Conservation (phyloP, 2,888 invertebrate genomes). For the Acrobasis suavella region DNA sequence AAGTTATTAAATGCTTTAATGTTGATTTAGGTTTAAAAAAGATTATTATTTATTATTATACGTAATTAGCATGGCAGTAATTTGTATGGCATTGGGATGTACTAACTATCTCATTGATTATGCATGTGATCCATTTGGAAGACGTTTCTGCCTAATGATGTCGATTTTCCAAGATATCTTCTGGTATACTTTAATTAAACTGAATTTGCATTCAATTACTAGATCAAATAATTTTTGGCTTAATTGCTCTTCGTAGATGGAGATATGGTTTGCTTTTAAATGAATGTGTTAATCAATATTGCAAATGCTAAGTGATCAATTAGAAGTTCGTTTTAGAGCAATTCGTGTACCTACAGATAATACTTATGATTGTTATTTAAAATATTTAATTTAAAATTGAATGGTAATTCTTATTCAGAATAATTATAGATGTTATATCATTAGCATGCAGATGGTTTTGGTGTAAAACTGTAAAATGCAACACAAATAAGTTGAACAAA, state of each 20-base stretch:
- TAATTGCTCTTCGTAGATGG: conserved; percentile 4
- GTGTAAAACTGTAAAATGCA: too few relatives aligned
- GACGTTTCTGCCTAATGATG: conserved; percentile 8
- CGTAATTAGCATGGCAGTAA: conserved; percentile 3
- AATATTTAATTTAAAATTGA: too few relatives aligned
- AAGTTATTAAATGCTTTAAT: neutral
- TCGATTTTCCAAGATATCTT: conserved; percentile 11
- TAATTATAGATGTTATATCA: too few relatives aligned
- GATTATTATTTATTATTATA: neutral
- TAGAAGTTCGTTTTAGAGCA: too few relatives aligned
- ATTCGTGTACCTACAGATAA: too few relatives aligned
- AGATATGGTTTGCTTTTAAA: neutral
- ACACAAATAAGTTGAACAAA: too few relatives aligned
- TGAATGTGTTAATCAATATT: conserved; percentile 6
- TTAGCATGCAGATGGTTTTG: too few relatives aligned
- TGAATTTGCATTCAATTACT: conserved; percentile 10
- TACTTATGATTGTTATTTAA: too few relatives aligned
- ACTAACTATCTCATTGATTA: conserved; percentile 13
- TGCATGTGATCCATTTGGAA: conserved; percentile 15
- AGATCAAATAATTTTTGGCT: conserved; percentile 12
- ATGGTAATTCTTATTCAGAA: too few relatives aligned
- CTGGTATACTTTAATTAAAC: conserved; percentile 8
- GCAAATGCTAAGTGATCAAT: neutral
- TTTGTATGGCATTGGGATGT: conserved; percentile 18
- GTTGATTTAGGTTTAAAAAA: conserved; percentile 1